Evolutionary conservation across 2,888 invertebrate genomes (phyloP).

Genomic region (Galerucella pusilla): DNA sequence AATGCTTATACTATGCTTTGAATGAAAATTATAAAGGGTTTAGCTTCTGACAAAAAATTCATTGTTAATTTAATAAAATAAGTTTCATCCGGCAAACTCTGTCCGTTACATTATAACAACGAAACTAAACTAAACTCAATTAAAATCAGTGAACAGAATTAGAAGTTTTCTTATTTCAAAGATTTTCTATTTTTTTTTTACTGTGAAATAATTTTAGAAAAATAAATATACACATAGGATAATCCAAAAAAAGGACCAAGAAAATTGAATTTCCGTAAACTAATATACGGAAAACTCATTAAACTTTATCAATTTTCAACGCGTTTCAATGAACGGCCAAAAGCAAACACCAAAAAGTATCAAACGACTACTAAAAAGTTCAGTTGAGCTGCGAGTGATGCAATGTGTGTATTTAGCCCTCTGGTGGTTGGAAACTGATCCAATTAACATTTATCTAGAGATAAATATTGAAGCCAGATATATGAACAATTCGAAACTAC

Average conservation of each 20-base stretch:
- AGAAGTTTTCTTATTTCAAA: background rate
- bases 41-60: no score
- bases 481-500: background rate
- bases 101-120: no score
- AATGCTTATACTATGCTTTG: no score
- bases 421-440: background rate
- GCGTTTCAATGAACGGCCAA: constrained; percentile 15
- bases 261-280: constrained; percentile 33
- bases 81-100: no score
- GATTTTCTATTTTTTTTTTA: background rate
- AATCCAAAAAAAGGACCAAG: constrained; percentile 12
- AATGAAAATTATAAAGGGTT: no score
- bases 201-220: background rate
- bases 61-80: no score
- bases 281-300: constrained; percentile 37
- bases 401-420: background rate
- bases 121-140: background rate
- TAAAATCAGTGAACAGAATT: background rate
- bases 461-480: background rate
- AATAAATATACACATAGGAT: background rate
- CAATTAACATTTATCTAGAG: background rate
- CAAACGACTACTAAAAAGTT: background rate
- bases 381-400: background rate
- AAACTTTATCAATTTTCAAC: constrained; percentile 34
- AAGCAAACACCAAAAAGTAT: background rate